Conservation (phyloP, 2,113 vertebrate species). For the Cryptomyrus ogoouensis region DNA sequence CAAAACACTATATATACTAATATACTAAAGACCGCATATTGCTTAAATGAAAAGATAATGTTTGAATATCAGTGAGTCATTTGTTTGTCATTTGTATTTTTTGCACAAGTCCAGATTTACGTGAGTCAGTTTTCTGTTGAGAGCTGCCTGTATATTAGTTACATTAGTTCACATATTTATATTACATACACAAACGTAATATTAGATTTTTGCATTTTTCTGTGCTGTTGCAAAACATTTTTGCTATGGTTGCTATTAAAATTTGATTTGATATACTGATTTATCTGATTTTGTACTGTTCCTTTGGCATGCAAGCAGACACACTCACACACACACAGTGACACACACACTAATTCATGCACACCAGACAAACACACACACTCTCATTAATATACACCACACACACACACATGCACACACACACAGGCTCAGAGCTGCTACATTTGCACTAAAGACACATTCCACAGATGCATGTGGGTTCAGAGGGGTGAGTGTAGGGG, state of each 20-base stretch:
- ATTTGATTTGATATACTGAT: neutral
- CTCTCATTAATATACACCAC: too few species aligned
- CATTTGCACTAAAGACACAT: constrained; percentile 27
- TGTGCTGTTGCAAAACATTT: neutral
- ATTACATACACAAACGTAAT: neutral
- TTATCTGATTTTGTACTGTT: neutral
- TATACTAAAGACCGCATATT: neutral
- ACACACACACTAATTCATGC: too few species aligned
- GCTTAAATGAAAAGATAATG: neutral
- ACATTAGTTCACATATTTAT: neutral
- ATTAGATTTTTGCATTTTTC: neutral
- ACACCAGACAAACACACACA: too few species aligned
- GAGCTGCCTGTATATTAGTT: neutral
- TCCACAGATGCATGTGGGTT: constrained; percentile 27
- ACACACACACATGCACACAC: constrained; percentile 4
- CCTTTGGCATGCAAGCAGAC: constrained; percentile 20
- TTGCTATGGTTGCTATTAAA: neutral
- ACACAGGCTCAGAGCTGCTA: constrained; percentile 26
- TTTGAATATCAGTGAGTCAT: neutral
- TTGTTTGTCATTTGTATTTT: neutral
- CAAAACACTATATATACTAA: neutral
- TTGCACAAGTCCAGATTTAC: neutral
- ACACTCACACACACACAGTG: neutral
- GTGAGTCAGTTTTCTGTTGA: neutral
- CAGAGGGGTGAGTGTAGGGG: neutral